Conservation (phyloP, 2,888 invertebrate species). For the Andrena minutula region DNA sequence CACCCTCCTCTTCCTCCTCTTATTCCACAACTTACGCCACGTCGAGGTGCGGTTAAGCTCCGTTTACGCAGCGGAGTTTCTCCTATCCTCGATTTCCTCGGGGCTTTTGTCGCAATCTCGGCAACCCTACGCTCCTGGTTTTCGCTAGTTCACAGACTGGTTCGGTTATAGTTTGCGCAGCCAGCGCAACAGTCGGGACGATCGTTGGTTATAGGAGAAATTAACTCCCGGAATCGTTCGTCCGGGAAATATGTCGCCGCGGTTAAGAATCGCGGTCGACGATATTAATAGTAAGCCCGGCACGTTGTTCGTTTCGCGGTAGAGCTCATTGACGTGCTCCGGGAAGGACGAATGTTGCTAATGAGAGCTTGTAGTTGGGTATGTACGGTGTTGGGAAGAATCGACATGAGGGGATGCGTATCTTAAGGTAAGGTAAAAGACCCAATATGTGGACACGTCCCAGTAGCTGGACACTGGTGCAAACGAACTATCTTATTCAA, state of each 20-base stretch:
- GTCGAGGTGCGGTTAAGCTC: slow-evolving; percentile 77
- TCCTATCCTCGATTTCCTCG: slow-evolving; percentile 69
- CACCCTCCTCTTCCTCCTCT: slow-evolving; percentile 32
- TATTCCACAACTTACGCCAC: slow-evolving; percentile 39
- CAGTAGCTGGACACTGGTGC: too few relatives aligned
- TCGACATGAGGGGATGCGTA: too few relatives aligned
- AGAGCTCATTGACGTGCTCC: background rate
- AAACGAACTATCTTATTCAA: too few relatives aligned
- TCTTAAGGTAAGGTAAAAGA: too few relatives aligned
- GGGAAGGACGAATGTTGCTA: background rate
- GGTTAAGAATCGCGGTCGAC: slow-evolving; percentile 29
- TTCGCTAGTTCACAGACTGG: slow-evolving; percentile 63
- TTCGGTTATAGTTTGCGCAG: slow-evolving; percentile 49
- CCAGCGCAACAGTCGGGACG: slow-evolving; percentile 37
- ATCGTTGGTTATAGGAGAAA: slow-evolving; percentile 43
- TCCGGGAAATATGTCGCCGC: slow-evolving; percentile 12
- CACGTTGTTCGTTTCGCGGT: background rate
- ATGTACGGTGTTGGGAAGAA: background rate
- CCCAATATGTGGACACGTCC: too few relatives aligned
- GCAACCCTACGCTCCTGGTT: slow-evolving; percentile 55
- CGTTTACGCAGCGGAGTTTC: slow-evolving; percentile 81
- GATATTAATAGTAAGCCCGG: slow-evolving; percentile 1
- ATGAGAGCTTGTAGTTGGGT: background rate
- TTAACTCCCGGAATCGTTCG: slow-evolving; percentile 47
- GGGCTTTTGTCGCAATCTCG: slow-evolving; percentile 67